Base-by-base conservation (phyloP, 2,888 invertebrate species). In the Lithophane semibrunnea region DNA sequence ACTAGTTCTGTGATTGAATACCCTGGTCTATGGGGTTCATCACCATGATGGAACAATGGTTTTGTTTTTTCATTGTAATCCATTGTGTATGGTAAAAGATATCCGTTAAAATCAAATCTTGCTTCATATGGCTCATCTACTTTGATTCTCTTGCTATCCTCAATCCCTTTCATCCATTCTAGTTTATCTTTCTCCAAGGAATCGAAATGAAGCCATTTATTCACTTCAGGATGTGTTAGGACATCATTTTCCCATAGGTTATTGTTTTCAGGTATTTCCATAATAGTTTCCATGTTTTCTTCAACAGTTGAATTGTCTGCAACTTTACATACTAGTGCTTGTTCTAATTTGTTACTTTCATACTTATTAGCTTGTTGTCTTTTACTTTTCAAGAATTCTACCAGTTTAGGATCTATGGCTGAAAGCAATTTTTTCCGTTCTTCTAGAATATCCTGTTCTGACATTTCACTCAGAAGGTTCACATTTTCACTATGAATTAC, bases 1-100 rank as follows among this genome's bases (percentile, higher is more conserved):
- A 99, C 98, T 0, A 99, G 93, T 94, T 99, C 99, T 86, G 98
- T 98, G 18, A 99, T 93, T 0, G 99, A 98, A 93, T 99, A 99
- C 0, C 99, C 99, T 3, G 99, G 98, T 80, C 99, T 97, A 81
- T 98, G 98, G 12, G 99, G 98, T 93, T 99, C 99, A 85, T 99
- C 98, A 0, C 99, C 99, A 94, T 99, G 99, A 93, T 99, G 98
- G 94, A 99, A 99, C 24, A 99, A 96, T 44, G 97, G 94, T 88
- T 97, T 97, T 0, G 97, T 96, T 77, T 97, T 90, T 71, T 97
- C 97, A 83, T 94, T 95, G 82, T 94, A 97, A 67, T 98, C 97
- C 65, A 97, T 96, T 61, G 97, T 96, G 88, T 98, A 98, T 0
- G 98, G 98, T 73, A 98, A 92, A 0, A 99, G 94, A 88, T 98